Conservation (phyloP, 2,888 invertebrate species). For the Oeneis ivallda region DNA sequence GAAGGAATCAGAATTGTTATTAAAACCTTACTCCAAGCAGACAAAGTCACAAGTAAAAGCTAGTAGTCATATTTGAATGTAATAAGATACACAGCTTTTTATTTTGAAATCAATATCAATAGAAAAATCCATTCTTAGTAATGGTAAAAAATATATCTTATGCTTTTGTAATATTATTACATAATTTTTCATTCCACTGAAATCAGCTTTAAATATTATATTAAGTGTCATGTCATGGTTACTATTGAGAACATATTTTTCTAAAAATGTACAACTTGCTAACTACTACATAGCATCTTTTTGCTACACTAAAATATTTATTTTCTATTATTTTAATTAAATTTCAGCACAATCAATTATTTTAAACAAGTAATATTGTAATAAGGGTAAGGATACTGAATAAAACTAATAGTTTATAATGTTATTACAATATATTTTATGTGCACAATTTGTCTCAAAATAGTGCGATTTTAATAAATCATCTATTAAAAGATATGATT, state of each 20-base stretch:
- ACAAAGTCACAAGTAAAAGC: no score
- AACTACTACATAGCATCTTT: not conserved
- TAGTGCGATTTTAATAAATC: no score
- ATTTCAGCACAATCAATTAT: not conserved
- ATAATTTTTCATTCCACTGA: not conserved
- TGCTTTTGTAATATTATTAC: not conserved
- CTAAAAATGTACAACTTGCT: constrained; percentile 13
- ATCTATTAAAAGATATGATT: no score
- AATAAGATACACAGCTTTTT: no score
- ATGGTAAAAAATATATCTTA: not conserved
- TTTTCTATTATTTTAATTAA: not conserved
- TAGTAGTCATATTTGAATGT: no score
- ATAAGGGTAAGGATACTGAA: not conserved
- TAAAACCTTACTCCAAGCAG: no score
- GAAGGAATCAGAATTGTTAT: no score
- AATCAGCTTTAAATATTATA: constrained; percentile 10
- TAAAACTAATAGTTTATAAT: constrained; percentile 8
- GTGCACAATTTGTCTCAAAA: not conserved
- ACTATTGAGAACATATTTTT: constrained; percentile 16
- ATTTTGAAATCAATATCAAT: no score
- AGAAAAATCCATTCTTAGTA: not conserved
- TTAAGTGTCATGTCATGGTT: constrained; percentile 10
- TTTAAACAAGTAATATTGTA: constrained; percentile 2
- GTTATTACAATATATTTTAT: not conserved
- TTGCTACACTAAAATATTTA: no score